Base-by-base conservation (phyloP, 2,888 invertebrate species). In the Catocala nupta region DNA sequence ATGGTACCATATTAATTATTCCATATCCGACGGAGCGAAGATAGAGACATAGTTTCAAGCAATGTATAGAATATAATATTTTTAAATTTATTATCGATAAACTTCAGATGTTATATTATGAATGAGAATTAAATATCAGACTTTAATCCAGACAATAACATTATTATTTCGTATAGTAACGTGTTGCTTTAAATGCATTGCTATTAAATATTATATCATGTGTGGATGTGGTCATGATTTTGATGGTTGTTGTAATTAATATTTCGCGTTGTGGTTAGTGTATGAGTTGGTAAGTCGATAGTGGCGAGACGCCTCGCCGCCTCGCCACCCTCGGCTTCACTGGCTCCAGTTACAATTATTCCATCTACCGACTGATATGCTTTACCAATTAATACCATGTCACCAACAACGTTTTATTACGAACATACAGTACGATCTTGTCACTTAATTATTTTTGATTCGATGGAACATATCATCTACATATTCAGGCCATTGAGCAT, bases 291-390 rank as follows among this genome's bases (percentile, higher is more conserved):
- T 87, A 88, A 89, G 81, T 55, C 75, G 86, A 90, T 87, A 86
- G 77, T 59, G 69, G 42, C 75, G 84, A 80, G 81, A 83, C 85
- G 85, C 82, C 77, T 83, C 86, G 80, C 81, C 86, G 82, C 85
- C 77, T 83, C 86, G 80, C 81, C 86, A 81, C 85, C 84, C 88
- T 84, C 84, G 80, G 76, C 80, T 77, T 72, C 77, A 77, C 82
- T 77, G 81, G 82, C 76, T 84, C 79, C 71, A 80, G 83, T 89
- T 85, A 83, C 83, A 76, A 83, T 39, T 39, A 39, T 82, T 81
- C 85, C 82, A 83, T 81, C 79, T 84, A 82, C 81, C 80, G 82
- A 85, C 75, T 86, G 86, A 88, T 86, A 87, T 86, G 84, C 83
- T 82, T 39, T 39, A 86, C 87, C 87, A 89, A 89, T 89, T 84